phyloP scores from a whole-genome alignment of 2,888 invertebrate genomes.

The Frankliniella intonsa region DNA sequence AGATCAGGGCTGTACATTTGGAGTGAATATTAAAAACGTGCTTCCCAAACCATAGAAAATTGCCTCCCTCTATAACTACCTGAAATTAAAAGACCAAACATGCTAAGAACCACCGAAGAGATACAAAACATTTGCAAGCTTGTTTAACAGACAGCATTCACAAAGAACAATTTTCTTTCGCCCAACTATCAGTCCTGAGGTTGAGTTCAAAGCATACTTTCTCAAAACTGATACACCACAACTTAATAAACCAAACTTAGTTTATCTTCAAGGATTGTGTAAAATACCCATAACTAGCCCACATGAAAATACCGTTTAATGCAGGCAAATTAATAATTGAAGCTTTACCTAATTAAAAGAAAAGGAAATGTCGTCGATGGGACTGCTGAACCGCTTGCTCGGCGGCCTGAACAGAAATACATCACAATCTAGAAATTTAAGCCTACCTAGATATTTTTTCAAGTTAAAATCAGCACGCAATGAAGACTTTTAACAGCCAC shows the following conservation, averaged over 20 bases:
- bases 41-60: too few relatives aligned
- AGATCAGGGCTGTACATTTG: too few relatives aligned
- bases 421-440: not conserved
- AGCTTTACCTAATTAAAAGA: conserved; percentile 14
- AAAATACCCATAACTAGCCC: not conserved
- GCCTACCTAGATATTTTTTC: not conserved
- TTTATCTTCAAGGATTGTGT: not conserved
- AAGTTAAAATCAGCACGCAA: too few relatives aligned
- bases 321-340: not conserved
- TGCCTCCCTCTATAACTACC: too few relatives aligned
- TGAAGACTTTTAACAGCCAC: too few relatives aligned
- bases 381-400: conserved; percentile 17
- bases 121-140: too few relatives aligned
- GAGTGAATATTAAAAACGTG: too few relatives aligned
- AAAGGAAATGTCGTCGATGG: conserved; percentile 22
- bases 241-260: not conserved
- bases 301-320: not conserved
- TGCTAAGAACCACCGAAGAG: too few relatives aligned
- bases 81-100: too few relatives aligned
- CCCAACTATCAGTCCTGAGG: not conserved
- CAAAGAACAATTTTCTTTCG: not conserved
- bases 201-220: not conserved
- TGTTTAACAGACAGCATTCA: not conserved
- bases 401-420: conserved; percentile 19
- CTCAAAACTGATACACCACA: not conserved